A percentile compares a stretch with the other conserved stretches of the same genome.
Conservation (phyloP, 2,888 invertebrate genomes). For the Lochmaea crataegi region DNA sequence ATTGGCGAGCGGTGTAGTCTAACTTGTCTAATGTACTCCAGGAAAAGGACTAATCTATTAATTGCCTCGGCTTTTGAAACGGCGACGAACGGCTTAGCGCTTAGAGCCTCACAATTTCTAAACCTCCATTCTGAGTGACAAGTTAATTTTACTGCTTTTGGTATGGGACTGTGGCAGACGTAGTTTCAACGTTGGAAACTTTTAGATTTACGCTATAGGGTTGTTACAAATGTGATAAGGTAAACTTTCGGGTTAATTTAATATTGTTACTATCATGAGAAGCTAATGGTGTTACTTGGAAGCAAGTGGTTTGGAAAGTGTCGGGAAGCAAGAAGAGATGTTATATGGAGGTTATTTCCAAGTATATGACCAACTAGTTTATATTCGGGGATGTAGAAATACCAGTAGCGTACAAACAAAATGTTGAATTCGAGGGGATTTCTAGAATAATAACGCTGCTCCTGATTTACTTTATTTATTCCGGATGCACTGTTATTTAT, state of each 20-base stretch:
- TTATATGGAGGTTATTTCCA: conserved; percentile 1
- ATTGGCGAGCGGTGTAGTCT: conserved; percentile 18
- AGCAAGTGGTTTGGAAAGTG: conserved; percentile 31
- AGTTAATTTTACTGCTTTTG: conserved; percentile 38
- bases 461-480: neutral
- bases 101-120: conserved; percentile 20
- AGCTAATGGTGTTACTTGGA: conserved; percentile 28
- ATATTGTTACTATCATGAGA: conserved; percentile 36
- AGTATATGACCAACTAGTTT: neutral
- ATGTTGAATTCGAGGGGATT: too few species aligned
- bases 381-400: neutral
- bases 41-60: conserved; percentile 41
- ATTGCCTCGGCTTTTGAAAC: conserved; percentile 34
- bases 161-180: conserved; percentile 25
- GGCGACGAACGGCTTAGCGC: conserved; percentile 26
- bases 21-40: conserved; percentile 37
- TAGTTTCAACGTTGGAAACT: conserved; percentile 32
- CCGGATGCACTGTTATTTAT: too few species aligned
- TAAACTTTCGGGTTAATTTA: conserved; percentile 34
- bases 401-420: neutral
- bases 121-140: conserved; percentile 36
- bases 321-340: conserved; percentile 11
- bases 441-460: too few species aligned
- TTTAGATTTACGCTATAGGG: conserved; percentile 29
- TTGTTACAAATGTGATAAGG: conserved; percentile 28